Evolutionary conservation across 2,113 vertebrate species (phyloP), one percentile per base, ranked within the genome.

Genomic region (Melanerpes aurifrons): DNA sequence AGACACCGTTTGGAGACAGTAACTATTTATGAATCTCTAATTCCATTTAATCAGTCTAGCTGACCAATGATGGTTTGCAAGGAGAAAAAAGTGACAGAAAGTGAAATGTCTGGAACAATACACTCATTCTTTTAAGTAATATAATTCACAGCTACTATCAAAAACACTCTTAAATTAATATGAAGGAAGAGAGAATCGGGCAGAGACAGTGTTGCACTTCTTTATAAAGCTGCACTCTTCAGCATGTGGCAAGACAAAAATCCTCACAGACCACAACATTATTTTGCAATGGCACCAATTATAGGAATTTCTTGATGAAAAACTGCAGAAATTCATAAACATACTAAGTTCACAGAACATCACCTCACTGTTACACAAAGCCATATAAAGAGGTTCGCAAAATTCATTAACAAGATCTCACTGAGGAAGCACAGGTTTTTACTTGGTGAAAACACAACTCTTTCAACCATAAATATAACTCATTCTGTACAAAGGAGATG

Each of bases 1-100:
- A 96, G 95, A 94, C 92, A 96, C 80, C 86, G 86, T 78, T 87
- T 93, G 75, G 82, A 95, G 92, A 89, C 77, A 82, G 95, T 80
- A 91, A 86, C 96, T 97, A 97, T 97, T 97, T 97, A 92, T 93
- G 92, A 88, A 93, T 92, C 96, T 94, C 94, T 97, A 97, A 97
- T 94, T 94, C 96, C 92, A 90, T 92, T 96, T 97, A 97, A 96
- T 97, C 95, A 86, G 92, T 94, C 86, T 82, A 92, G 87, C 95
- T 97, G 92, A 96, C 91, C 92, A 95, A 84, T 92, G 81, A 93
- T 72, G 58, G 40, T 5, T 5, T 91, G 82, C 58, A 79, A 83
- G 83, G 31, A 87, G 24, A 90, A 93, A 59, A 20, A 68, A 93
- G 94, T 96, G 87, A 94, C 94, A 95, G 95, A 96, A 97, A 93